Evolutionary conservation across 2,797 vertebrate genomes (phyloP).

Genomic region (Peromyscus aztecus): DNA sequence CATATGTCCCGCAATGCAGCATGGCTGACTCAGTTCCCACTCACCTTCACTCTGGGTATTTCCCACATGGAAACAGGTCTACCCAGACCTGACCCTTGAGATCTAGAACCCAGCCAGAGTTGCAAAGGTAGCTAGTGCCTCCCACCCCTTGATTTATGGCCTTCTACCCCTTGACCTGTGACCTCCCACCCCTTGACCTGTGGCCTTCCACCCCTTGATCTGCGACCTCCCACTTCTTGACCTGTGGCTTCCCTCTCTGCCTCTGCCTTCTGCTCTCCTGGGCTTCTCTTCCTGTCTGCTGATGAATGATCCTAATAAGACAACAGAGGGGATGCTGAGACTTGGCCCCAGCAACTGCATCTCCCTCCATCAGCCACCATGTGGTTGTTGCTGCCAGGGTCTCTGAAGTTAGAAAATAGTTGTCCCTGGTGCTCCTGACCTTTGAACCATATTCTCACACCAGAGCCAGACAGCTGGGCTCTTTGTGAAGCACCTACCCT

Average conservation of each 20-base stretch:
- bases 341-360: neutral
- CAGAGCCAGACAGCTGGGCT: neutral
- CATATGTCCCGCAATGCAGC: accelerated
- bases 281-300: neutral
- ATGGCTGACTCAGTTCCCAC: neutral
- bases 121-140: neutral
- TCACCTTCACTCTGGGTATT: neutral
- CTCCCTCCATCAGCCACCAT: slow-evolving; percentile 72
- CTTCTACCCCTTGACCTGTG: neutral
- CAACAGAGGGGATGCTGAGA: neutral
- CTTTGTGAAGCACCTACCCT: neutral
- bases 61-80: neutral
- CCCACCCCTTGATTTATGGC: neutral
- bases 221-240: neutral
- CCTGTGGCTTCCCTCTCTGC: neutral
- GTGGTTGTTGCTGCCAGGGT: slow-evolving; percentile 53
- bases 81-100: too few relatives aligned
- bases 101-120: neutral
- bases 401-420: slow-evolving; percentile 67
- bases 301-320: slow-evolving; percentile 49
- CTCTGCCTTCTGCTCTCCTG: neutral
- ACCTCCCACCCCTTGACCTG: neutral
- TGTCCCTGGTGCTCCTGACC: slow-evolving; percentile 58
- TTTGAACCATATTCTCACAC: neutral
- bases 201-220: neutral